Evolutionary conservation across 1,140 invertebrate species (phyloP).

Genomic region (Spodoptera litura): DNA sequence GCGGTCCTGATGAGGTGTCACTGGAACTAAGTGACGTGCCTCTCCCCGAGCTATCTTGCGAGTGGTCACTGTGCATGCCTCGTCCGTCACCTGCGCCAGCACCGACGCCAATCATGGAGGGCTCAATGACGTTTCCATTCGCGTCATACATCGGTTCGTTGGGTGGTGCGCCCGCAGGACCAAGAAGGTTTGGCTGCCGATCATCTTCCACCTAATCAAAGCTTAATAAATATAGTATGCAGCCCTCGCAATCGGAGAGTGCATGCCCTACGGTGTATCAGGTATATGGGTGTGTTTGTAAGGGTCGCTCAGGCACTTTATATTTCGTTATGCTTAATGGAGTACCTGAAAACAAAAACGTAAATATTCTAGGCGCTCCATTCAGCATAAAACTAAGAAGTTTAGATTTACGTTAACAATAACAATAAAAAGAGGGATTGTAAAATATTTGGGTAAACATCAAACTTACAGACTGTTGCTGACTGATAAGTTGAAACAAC

Average conservation of each 20-base stretch:
- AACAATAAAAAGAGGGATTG: no score
- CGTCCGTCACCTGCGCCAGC: constrained; percentile 76
- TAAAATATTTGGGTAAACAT: neutral
- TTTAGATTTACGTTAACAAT: no score
- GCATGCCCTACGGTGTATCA: neutral
- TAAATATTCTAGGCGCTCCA: constrained; percentile 12
- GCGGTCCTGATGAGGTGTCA: constrained; percentile 65
- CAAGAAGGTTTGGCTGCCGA: neutral
- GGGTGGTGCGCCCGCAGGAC: constrained; percentile 35
- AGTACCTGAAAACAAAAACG: constrained; percentile 28
- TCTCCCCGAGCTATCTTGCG: constrained; percentile 74
- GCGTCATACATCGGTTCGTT: constrained; percentile 65
- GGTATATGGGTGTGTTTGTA: neutral
- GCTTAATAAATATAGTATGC: constrained; percentile 7
- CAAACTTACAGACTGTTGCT: constrained; percentile 67
- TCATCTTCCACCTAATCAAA: constrained; percentile 44
- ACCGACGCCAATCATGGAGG: constrained; percentile 54
- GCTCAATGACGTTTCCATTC: constrained; percentile 66
- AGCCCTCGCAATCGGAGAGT: neutral
- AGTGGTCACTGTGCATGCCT: constrained; percentile 78
- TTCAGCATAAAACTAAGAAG: constrained; percentile 18
- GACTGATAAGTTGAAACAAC: constrained; percentile 74
- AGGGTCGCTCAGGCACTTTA: neutral
- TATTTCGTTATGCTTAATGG: constrained; percentile 21
- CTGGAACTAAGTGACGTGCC: constrained; percentile 74